Base-by-base conservation (phyloP, 2,888 invertebrate species). In the Chouioia cunea region DNA sequence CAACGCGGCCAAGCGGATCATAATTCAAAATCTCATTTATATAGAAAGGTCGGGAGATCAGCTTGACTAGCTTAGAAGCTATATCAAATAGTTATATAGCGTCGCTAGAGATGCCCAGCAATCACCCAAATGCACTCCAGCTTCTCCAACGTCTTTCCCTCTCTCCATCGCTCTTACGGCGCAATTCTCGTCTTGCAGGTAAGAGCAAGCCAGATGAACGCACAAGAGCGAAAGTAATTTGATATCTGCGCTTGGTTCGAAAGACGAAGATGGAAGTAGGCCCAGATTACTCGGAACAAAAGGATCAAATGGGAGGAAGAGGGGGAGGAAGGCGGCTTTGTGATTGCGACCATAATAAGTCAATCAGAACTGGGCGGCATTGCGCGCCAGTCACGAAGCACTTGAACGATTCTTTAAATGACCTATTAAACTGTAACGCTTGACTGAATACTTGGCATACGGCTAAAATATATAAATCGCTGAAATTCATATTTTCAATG, bases 211-310 rank as follows among this genome's bases (percentile, higher is more conserved):
- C 57, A 50, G 60, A 62, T 62, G 68, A 53, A 44, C 43, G 47
- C 70, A 48, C 48, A 56, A 65, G 36, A 50, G 63, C 69, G 63
- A 69, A 64, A 70, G 65, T 70, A 70, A 70, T 65, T 65, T 54
- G 70, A 70, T 65, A 70, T 70, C 65, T 70, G 56, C 36, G 36
- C 70, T 59, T 47, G 59, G 36, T 59, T 52, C 65, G 12, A 50
- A 48, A 52, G 67, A 47, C 23, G 27, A 22, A 66, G 52, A 66
- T 59, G 60, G 36, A 36, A 36, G 36, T 36, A 36, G 36, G 36
- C 46, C 48, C 47, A 60, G 59, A 66, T 66, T 60, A 60, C 54
- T 36, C 14, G 20, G 68, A 63, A 68, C 68, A 68, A 68, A 63
- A 57, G 59, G 52, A 47, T 23, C 14, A 36, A 36, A 36, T 36